Evolutionary conservation across 2,113 vertebrate species (phyloP).

Genomic region (Arenaria interpres): DNA sequence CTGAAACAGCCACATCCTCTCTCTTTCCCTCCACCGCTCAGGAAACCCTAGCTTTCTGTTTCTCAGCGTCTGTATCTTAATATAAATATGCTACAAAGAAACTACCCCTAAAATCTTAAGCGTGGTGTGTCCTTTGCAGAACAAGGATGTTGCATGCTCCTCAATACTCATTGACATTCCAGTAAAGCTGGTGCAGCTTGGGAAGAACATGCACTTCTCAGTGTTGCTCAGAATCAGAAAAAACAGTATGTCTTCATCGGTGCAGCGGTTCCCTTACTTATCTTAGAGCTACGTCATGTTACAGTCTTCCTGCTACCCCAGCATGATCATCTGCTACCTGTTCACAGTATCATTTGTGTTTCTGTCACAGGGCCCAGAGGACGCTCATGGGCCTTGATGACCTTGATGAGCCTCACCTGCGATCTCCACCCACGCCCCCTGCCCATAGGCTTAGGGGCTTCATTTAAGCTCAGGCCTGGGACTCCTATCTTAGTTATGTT

Average conservation of each 20-base stretch:
- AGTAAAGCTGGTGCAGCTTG: not conserved
- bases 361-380: not conserved
- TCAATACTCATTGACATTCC: not conserved
- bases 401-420: not conserved
- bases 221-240: not conserved
- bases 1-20: slow-evolving; percentile 6
- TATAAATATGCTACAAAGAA: not conserved
- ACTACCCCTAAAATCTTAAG: not conserved
- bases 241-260: not conserved
- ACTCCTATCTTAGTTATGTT: fast-evolving
- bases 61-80: not conserved
- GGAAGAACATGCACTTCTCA: not conserved
- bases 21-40: not conserved
- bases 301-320: not conserved
- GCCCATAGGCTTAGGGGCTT: not conserved
- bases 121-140: not conserved
- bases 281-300: not conserved
- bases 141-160: not conserved
- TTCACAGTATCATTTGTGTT: not conserved
- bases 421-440: not conserved
- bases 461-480: not conserved
- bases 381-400: not conserved
- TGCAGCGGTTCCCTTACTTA: not conserved
- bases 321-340: not conserved
- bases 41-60: not conserved